Evolutionary conservation across 2,113 vertebrate genomes (phyloP), one percentile per base, ranked within the genome.

Genomic region (Hydropotes inermis): DNA sequence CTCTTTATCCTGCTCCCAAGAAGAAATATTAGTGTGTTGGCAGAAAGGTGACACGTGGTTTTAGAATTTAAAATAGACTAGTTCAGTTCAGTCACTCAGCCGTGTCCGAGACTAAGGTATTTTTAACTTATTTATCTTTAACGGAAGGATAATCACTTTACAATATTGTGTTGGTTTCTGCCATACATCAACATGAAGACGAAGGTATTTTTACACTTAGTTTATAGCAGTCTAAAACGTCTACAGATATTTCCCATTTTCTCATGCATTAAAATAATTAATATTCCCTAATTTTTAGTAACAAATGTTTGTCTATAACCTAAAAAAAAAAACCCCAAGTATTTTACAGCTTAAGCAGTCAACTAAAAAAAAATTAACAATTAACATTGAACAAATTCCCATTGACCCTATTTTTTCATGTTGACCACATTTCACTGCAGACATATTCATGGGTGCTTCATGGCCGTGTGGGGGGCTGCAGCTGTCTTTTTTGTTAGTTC

Each of bases 251-350:
- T 70, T 87, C 43, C 25, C 14, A 36, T 70, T n/a, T 87, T 90
- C 33, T 93, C 58, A 54, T 45, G 60, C n/a, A 50, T 92, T 96
- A 92, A 96, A 96, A 67, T 60, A 47, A 95, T 78, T 89, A 86
- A 76, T 85, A 43, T 50, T 83, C 19, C 19, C 90, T 95, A 60
- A 92, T 60, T 82, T 97, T 91, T 67, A 92, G 43, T 58, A 14
- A 83, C 79, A 50, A 60, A 76, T 50, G 1, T 74, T 74, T 25
- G 70, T 50, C 54, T 60, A 2, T 89, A 86, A 92, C 55, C 64
- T 92, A 39, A 14, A 82, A 94, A 92, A 96, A 60, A 85, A 50
- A 14, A 6, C 9, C 9, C 14, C 27, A 25, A 39, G 3, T 85
- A 19, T 92, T 52, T 92, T 64, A 92, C 2, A 79, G 86, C 92